Percentiles rank a stretch among this genome's conserved stretches.
These are phyloP conservation scores for Galemys pyrenaicus DNA, from an alignment of 2,113 vertebrate genomes.

Conservation along the genomic window DNA sequence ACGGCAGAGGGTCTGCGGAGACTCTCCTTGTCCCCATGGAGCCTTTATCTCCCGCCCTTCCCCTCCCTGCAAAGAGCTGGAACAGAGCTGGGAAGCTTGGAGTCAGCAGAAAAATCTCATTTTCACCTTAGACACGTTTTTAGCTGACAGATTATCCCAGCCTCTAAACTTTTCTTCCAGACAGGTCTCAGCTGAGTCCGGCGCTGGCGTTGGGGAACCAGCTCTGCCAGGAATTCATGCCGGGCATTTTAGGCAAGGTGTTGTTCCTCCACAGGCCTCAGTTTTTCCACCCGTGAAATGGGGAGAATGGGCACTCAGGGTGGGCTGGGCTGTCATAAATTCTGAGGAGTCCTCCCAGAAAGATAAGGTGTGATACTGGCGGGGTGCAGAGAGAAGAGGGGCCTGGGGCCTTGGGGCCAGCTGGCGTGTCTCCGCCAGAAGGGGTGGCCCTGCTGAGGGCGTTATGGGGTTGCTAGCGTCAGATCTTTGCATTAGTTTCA, in stretches of 20 bases:
- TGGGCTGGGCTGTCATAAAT: not conserved
- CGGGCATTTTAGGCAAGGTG: fast-evolving
- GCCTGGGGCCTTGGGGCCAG: not conserved
- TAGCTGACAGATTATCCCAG: slow-evolving; percentile 1
- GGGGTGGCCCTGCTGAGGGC: not conserved
- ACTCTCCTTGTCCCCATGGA: not conserved
- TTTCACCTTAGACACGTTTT: slow-evolving; percentile 62
- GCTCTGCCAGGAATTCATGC: not conserved
- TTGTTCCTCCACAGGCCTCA: not conserved
- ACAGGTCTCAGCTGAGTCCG: not conserved
- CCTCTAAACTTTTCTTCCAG: not conserved
- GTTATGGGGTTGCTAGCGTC: fast-evolving
- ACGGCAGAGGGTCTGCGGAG: not conserved
- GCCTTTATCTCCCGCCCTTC: not conserved
- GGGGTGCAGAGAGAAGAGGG: not conserved
- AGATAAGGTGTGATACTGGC: not conserved
- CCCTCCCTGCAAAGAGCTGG: not conserved
- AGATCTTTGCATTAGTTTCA: not conserved
- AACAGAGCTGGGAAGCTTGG: slow-evolving; percentile 33
- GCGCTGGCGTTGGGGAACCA: not conserved
- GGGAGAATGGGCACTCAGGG: fast-evolving
- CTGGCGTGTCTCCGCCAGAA: fast-evolving
- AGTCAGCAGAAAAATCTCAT: slow-evolving; percentile 74
- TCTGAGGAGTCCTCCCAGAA: fast-evolving
- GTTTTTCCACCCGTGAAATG: not conserved